These are phyloP conservation scores for Callithrix jacchus DNA, from an alignment of 2,113 vertebrate species.

Conservation along the genomic window DNA sequence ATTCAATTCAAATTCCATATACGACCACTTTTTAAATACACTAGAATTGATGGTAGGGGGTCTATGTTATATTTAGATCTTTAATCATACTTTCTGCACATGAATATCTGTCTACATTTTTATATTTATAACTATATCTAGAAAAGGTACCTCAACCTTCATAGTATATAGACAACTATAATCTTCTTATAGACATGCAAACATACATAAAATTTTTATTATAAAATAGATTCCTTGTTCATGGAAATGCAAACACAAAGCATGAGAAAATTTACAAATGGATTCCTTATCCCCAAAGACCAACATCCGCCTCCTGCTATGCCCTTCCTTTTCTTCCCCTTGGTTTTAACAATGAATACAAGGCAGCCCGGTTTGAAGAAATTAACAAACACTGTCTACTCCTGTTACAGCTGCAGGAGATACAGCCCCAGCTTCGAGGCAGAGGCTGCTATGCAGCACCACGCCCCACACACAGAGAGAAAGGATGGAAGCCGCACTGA, in stretches of 20 bases:
- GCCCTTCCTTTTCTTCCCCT: background rate
- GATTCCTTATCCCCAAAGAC: background rate
- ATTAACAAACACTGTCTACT: constrained; percentile 32
- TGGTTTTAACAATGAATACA: constrained; percentile 54
- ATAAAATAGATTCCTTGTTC: background rate
- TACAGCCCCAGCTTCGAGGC: background rate
- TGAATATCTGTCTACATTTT: background rate
- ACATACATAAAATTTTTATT: background rate
- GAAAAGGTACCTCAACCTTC: background rate
- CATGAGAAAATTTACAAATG: constrained; percentile 43
- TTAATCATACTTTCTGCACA: background rate
- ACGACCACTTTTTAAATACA: background rate
- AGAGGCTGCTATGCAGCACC: constrained; percentile 28
- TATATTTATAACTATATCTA: background rate
- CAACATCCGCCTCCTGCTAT: background rate
- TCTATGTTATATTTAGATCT: background rate
- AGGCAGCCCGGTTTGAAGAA: constrained; percentile 42
- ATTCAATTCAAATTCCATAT: constrained; percentile 24
- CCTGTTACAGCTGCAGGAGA: background rate
- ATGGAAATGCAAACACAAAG: constrained; percentile 36
- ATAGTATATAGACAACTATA: background rate
- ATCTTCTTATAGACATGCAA: background rate
- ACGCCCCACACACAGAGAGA: constrained; percentile 38
- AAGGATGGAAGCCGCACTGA: background rate
- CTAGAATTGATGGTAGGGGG: background rate